phyloP scores from a whole-genome alignment of 2,113 vertebrate species.

The Geococcyx californianus region DNA sequence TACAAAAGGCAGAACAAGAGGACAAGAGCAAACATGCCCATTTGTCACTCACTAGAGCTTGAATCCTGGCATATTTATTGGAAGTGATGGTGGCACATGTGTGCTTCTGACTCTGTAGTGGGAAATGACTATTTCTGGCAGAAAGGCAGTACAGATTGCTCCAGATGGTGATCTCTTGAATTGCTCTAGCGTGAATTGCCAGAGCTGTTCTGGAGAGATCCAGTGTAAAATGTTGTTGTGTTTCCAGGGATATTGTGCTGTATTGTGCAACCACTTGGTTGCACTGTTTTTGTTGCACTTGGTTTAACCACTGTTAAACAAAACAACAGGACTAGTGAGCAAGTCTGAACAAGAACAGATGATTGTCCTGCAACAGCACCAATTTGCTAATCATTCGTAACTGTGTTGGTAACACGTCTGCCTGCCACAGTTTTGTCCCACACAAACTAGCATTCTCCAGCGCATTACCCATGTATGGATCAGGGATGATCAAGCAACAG shows the following conservation, averaged over 20 bases:
- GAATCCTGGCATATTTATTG: background rate
- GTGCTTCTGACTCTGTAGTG: background rate
- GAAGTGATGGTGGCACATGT: background rate
- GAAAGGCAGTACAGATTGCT: constrained; percentile 21
- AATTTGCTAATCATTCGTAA: background rate
- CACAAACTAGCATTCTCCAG: background rate
- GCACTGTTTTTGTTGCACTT: too few species aligned
- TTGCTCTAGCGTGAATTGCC: background rate
- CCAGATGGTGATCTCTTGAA: background rate
- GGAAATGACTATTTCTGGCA: background rate
- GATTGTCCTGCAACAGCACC: background rate
- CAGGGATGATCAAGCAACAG: background rate
- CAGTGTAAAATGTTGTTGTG: background rate
- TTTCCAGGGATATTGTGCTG: background rate
- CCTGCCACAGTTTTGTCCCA: background rate
- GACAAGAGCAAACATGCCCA: background rate
- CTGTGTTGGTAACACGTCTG: background rate
- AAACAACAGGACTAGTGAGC: background rate
- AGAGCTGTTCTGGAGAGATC: constrained; percentile 2
- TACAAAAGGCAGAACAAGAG: background rate
- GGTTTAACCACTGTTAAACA: background rate
- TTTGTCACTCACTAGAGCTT: background rate
- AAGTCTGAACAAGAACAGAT: background rate
- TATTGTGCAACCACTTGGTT: background rate
- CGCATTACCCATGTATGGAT: too few species aligned